Evolutionary conservation across 1,140 invertebrate species (phyloP).

Genomic region (Centruroides vittatus): DNA sequence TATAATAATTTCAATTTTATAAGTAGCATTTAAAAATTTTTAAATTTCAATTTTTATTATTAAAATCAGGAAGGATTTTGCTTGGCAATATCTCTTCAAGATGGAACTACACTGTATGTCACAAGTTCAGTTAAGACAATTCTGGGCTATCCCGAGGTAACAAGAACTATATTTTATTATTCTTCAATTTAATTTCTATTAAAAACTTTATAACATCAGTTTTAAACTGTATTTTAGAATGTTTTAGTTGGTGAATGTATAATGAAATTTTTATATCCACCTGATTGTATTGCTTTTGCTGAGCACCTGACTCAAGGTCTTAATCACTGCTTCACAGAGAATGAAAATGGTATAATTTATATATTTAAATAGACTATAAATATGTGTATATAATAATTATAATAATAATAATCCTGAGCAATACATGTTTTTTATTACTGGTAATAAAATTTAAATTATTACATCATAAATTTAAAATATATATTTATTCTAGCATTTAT

Average conservation of each 20-base stretch:
- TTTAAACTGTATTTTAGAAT: slow-evolving; percentile 33
- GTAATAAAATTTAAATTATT: no score
- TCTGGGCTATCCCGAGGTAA: slow-evolving; percentile 17
- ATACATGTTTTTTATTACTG: no score
- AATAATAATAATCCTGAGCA: no score
- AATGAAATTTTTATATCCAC: slow-evolving; percentile 68
- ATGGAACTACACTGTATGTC: slow-evolving; percentile 13
- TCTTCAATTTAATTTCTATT: not conserved
- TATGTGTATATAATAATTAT: no score
- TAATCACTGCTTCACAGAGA: slow-evolving; percentile 17
- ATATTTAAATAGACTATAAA: no score
- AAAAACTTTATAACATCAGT: not conserved
- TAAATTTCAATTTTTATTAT: not conserved
- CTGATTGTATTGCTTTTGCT: slow-evolving; percentile 47
- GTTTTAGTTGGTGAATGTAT: slow-evolving; percentile 73
- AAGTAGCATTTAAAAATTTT: no score
- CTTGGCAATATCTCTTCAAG: slow-evolving; percentile 16
- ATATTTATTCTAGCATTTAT: no score
- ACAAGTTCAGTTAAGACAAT: slow-evolving; percentile 6
- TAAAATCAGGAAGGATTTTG: slow-evolving; percentile 15
- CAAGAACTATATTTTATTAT: no score
- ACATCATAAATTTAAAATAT: no score
- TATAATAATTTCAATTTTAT: no score
- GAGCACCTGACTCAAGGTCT: slow-evolving; percentile 41
- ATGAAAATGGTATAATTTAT: no score